Evolutionary conservation across 2,888 invertebrate genomes (phyloP), one percentile per base, ranked within the genome.

Genomic region (Octonoba sinensis): DNA sequence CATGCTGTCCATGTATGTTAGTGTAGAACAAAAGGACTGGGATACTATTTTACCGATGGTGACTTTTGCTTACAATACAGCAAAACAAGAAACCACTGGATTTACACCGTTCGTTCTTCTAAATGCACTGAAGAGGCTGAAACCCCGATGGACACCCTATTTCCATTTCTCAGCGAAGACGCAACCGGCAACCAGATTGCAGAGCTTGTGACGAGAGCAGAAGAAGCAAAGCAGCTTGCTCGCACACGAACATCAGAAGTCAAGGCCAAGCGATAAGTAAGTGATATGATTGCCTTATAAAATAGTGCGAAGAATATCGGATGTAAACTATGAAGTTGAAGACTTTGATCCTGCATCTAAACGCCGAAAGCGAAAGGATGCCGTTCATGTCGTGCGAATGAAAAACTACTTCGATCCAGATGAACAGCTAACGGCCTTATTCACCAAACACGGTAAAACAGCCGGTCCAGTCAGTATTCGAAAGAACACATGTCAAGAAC

Each of bases 141-240:
- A 66, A 74, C 66, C 8, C 24, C 66, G n/a, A 18, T 74, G 11
- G 49, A 57, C 27, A 66, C 57, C 11, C 24, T 60, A 16, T 74
- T 27, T 36, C 66, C 47, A 46, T 22, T n/a, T 11, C 16, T 27
- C 16, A 16, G 24, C 15, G 47, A 65, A 22, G 47, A 60, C 16
- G 24, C 3, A 44, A n/a, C 16, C 18, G 13, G 15, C 8, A 18
- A 57, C 56, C 46, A 66, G 22, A 46, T 65, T 11, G 16, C n/a
- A 4, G n/a, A 24, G 18, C 8, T 27, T 0, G 36, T 60, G 3
- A 16, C n/a, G n/a, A 56, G 44, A 57, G 49, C 59, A 15, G 74
- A 59, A 57, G 47, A 74, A 59, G 36, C 74, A 4, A 66, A 66
- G 59, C 59, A 74, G 22, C 18, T 74, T 1, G 24, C 66, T 15